A percentile compares a stretch with the other conserved stretches of the same genome.
Evolutionary conservation across 2,797 vertebrate genomes (phyloP).

Genomic region (Enteromius argenteus): DNA sequence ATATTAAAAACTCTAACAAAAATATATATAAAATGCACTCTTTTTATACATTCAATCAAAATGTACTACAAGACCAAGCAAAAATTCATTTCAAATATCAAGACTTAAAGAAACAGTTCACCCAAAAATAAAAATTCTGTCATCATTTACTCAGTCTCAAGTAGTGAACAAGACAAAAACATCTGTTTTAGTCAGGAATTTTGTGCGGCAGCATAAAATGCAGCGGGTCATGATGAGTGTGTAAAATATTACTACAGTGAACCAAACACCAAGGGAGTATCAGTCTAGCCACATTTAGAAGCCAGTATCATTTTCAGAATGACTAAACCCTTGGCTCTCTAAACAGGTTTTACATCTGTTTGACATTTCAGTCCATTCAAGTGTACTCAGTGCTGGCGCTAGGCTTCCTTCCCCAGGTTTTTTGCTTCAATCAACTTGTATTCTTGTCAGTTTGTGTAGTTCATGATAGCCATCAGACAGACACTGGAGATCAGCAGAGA

Average conservation of each 20-base stretch:
- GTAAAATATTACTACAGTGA: neutral
- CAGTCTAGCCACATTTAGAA: neutral
- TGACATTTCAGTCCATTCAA: neutral
- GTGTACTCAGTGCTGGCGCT: neutral
- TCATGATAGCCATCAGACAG: constrained; percentile 33
- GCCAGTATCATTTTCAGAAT: neutral
- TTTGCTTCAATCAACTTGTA: constrained; percentile 11
- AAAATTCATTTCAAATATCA: too few species aligned
- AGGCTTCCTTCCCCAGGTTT: neutral
- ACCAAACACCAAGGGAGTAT: neutral
- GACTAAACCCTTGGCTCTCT: neutral
- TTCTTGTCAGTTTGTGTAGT: constrained; percentile 40
- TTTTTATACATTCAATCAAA: too few species aligned
- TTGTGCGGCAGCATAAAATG: neutral
- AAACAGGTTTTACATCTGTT: neutral
- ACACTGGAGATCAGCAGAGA: constrained; percentile 27
- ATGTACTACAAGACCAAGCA: too few species aligned
- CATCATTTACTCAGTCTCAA: too few species aligned
- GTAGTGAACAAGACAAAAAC: neutral
- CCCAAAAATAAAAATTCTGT: too few species aligned
- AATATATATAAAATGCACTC: too few species aligned
- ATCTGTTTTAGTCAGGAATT: neutral
- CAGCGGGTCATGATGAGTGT: neutral
- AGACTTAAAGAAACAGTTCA: too few species aligned
- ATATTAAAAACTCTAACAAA: neutral